Evolutionary conservation across 2,888 invertebrate species (phyloP), one percentile per base, ranked within the genome.

Genomic region (Sarcophaga subvicina): DNA sequence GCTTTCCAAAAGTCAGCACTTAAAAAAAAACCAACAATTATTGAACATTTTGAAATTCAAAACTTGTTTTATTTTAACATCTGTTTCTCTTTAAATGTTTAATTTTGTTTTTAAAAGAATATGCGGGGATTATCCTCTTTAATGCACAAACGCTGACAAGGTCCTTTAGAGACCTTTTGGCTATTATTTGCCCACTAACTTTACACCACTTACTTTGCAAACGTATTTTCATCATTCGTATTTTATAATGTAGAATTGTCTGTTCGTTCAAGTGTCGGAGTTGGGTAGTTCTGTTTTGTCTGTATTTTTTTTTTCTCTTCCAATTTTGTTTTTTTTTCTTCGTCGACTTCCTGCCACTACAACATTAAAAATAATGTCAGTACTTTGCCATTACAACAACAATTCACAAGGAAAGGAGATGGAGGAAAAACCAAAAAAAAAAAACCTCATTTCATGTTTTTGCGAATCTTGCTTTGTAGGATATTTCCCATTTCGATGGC

Each of bases 381-480:
- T 78, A 72, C 83, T 83, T 6, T 78, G 72, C 66, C 66, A 62
- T 71, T 72, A 72, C 63, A 71, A 72, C 71, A 60, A 83, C 60
- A 77, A 64, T 54, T 64, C 59, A 76, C 54, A 8, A 37, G 37
- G 10, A 37, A 37, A 70, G 64, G 73, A 69, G 0, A 47, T 4
- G 62, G 1, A 64, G 3, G 47, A 77, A 71, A 49, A 37, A 20
- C 45, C 0, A 37, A 10, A 1, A 37, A 37, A 8, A 37, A 8
- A 37, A 17, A 54, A 27, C 5, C 6, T 37, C 5, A 54, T 5
- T 45, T 59, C 14, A n/a, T 45, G 45, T 25, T 72, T 27, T 59
- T 25, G 27, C 60, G 66, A 60, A 60, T 8, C 62, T 60, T 71
- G 59, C 60, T 66, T 71, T 27, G 14, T 67, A 78, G 22, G 37